Evolutionary conservation across 2,888 invertebrate genomes (phyloP), one percentile per base, ranked within the genome.

Genomic region (Habroteleia sp.): DNA sequence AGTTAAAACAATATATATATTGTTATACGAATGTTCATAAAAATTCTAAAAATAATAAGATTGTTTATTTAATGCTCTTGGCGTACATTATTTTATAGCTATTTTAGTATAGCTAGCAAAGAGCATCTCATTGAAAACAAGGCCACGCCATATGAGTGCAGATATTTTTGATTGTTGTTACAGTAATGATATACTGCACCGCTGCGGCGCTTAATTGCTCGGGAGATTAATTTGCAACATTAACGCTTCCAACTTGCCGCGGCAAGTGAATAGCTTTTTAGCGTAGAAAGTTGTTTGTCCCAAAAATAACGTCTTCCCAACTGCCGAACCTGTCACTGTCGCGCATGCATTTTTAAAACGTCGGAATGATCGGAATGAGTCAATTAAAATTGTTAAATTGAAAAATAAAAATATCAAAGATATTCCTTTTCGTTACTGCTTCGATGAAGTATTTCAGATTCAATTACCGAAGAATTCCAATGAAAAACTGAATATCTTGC

Each of bases 121-220:
- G 29, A 41, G 7, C 16, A 39, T n/a, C n/a, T 27, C 1, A 52
- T 7, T 39, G 20, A 39, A 39, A 48, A 48, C 39, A 62, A 48
- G 48, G 62, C 35, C 7, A 39, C 63, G 50, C 23, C 41, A 29
- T 63, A 39, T 63, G 50, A 63, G 50, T 25, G 27, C 25, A 50
- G 50, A 50, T 63, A 63, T 63, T 50, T 46, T 50, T 63, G 63
- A 63, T 63, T 63, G 63, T 63, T 50, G 63, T 63, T 63, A 10
- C 50, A 5, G 41, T 50, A 29, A 50, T 63, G 63, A 63, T 50
- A 63, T 63, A 63, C 50, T 41, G 25, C 63, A 31, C 25, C 44
- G 35, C 23, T 10, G 44, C 35, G 16, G 31, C 63, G 31, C 50
- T 41, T 50, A 63, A 63, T 41, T 37, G 63, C 25, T 5, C 23